Base-by-base conservation (phyloP, 2,888 invertebrate species). In the Tachina fera region DNA sequence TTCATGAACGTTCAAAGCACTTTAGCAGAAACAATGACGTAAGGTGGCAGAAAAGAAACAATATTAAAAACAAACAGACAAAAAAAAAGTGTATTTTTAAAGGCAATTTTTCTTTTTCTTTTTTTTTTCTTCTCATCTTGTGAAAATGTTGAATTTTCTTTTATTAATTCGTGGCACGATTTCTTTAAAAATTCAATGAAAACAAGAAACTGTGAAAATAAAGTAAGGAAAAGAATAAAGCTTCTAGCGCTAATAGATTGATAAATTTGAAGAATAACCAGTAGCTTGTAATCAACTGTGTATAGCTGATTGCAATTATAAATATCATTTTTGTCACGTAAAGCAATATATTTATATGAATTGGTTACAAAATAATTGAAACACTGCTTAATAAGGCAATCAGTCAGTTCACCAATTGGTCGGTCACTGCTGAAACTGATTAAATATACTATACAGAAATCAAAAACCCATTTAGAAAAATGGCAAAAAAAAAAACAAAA, bases 141-240 rank as follows among this genome's bases (percentile, higher is more conserved):
- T 8, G n/a, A 60, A 14, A n/a, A 39, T 31, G 8, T 60, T 60
- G 58, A 60, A 9, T 60, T 31, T 60, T 60, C 11, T 43, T 1
- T 63, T 63, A 60, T 60, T 39, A 60, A 60, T 39, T 60, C 58
- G 3, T 39, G 39, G 58, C 58, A 60, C 58, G 58, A 60, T 60
- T 60, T 60, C 10, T 13, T 31, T n/a, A 9, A 43, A 63, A 43
- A 63, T 63, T 43, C 16, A 63, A 63, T 19, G 43, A 16, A 63
- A 63, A 43, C 43, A 31, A 60, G n/a, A n/a, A 60, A 31, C 14
- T 60, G 58, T 8, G 39, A n/a, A 31, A 60, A 31, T 39, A 39
- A 60, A 60, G n/a, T 60, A 13, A 60, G n/a, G 14, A 13, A 39
- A n/a, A 22, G 4, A 6, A 39, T 14, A 60, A 39, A 8, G 13